Conservation (phyloP, 2,797 vertebrate genomes). For the Poecilia wingei region DNA sequence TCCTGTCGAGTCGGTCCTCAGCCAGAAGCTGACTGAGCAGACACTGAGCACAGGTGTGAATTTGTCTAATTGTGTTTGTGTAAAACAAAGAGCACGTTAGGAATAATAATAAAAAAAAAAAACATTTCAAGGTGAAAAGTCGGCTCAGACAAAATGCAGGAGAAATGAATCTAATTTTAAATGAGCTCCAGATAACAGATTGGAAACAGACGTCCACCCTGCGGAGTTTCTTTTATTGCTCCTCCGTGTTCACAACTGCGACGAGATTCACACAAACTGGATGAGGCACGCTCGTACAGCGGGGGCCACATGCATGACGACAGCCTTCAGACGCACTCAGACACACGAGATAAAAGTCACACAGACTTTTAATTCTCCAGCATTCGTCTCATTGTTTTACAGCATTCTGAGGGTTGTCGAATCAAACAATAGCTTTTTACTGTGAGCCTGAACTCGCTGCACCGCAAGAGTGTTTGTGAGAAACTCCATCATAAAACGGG, state of each 20-base stretch:
- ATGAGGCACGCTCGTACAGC: constrained; percentile 50
- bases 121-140: constrained; percentile 26
- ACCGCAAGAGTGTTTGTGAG: constrained; percentile 78
- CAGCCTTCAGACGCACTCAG: constrained; percentile 69
- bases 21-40: constrained; percentile 29
- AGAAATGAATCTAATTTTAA: constrained; percentile 56
- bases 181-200: constrained; percentile 60
- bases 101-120: not conserved
- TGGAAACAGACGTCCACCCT: constrained; percentile 60
- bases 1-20: constrained; percentile 20
- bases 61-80: constrained; percentile 15
- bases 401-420: constrained; percentile 70
- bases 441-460: constrained; percentile 78
- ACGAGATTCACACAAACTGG: constrained; percentile 52
- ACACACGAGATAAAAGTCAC: constrained; percentile 75
- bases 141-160: constrained; percentile 34
- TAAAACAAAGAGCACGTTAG: constrained; percentile 20
- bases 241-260: constrained; percentile 62
- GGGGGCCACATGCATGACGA: constrained; percentile 57
- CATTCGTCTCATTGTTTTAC: constrained; percentile 74
- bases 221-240: constrained; percentile 62
- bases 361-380: constrained; percentile 73
- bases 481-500: constrained; percentile 81
- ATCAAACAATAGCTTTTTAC: constrained; percentile 81
- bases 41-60: constrained; percentile 40